These are phyloP conservation scores for Cetonia aurata DNA, from an alignment of 2,888 invertebrate genomes.

Conservation along the genomic window DNA sequence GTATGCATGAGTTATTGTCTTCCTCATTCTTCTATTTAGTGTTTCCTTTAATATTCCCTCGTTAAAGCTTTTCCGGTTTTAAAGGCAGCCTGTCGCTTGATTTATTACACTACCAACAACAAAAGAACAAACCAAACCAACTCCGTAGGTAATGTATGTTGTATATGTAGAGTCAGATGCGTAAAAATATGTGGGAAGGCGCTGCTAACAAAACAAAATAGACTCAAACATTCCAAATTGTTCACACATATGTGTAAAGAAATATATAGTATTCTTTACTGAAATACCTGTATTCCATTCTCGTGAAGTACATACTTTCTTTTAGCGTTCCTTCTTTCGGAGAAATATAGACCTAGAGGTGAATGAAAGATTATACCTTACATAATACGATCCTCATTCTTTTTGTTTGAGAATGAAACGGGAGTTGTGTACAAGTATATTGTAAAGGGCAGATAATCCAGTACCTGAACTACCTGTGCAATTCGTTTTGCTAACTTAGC, in stretches of 20 bases:
- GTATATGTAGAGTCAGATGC: background rate
- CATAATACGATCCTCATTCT: too few relatives aligned
- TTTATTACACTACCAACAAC: slow-evolving; percentile 11
- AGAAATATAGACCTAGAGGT: too few relatives aligned
- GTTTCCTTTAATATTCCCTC: background rate
- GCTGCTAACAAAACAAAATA: slow-evolving; percentile 12
- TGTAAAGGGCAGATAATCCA: too few relatives aligned
- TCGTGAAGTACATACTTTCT: background rate
- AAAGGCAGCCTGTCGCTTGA: slow-evolving; percentile 17
- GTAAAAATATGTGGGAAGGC: slow-evolving; percentile 24
- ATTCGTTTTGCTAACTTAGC: too few relatives aligned
- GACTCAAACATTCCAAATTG: slow-evolving; percentile 14
- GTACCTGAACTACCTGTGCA: too few relatives aligned
- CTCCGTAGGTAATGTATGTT: slow-evolving; percentile 1
- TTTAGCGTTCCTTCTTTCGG: background rate
- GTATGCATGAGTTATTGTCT: slow-evolving; percentile 10
- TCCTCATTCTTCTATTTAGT: slow-evolving; percentile 2
- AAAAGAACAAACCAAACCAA: slow-evolving; percentile 7
- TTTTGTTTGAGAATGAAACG: too few relatives aligned
- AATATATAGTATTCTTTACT: slow-evolving; percentile 10
- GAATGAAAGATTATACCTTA: too few relatives aligned
- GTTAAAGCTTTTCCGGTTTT: slow-evolving; percentile 18
- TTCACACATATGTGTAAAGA: slow-evolving; percentile 14
- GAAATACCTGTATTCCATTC: slow-evolving; percentile 11
- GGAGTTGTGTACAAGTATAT: too few relatives aligned